These are phyloP conservation scores for Austrolebias charrua DNA, from an alignment of 2,797 vertebrate species.

Conservation along the genomic window DNA sequence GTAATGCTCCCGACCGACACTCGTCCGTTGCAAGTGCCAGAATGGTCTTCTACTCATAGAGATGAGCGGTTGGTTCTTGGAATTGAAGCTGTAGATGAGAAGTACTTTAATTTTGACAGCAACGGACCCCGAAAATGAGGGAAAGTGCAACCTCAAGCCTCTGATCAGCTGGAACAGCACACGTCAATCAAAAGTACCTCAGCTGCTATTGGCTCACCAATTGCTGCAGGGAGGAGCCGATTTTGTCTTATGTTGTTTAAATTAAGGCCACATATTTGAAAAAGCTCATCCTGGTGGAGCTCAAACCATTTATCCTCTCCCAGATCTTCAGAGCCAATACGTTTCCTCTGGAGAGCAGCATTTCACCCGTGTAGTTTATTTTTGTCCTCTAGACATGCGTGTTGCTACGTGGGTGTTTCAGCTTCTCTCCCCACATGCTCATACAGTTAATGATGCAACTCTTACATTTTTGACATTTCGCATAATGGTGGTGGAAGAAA, in stretches of 20 bases:
- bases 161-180: background rate
- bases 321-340: constrained; percentile 25
- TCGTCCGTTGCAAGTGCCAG: no score
- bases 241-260: constrained; percentile 22
- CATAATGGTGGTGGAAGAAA: background rate
- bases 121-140: no score
- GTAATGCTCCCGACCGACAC: no score
- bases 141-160: background rate
- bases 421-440: constrained; percentile 47
- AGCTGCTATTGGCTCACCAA: constrained; percentile 33
- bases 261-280: constrained; percentile 21
- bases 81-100: no score
- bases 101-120: no score
- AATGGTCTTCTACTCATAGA: no score
- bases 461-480: constrained; percentile 39
- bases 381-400: background rate
- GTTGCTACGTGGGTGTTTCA: constrained; percentile 36
- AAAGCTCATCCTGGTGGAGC: constrained; percentile 8
- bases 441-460: constrained; percentile 48
- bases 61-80: no score
- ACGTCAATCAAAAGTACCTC: constrained; percentile 24
- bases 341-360: constrained; percentile 8
- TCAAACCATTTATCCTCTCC: constrained; percentile 1
- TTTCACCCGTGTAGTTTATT: background rate
- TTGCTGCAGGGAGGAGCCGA: constrained; percentile 51